Percentiles rank a stretch among this genome's conserved stretches.
These are phyloP conservation scores for Camponotus floridanus DNA, from an alignment of 1,140 invertebrate species.

Conservation along the genomic window DNA sequence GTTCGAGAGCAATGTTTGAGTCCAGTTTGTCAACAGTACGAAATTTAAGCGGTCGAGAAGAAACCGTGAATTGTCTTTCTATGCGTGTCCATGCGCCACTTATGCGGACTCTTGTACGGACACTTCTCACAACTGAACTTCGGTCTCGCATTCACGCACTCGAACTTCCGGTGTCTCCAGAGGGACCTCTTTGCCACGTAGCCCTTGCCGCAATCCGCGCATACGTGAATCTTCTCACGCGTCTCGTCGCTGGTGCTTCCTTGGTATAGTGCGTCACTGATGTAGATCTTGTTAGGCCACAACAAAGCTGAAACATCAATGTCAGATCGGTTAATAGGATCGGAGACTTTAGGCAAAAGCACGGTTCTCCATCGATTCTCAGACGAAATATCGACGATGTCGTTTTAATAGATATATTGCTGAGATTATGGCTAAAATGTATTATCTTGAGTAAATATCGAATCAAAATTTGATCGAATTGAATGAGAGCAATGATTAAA, in stretches of 20 bases:
- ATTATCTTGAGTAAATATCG: not conserved
- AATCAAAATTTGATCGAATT: not conserved
- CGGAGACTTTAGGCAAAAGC: not conserved
- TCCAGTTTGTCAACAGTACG: not conserved
- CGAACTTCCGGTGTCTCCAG: slow-evolving; percentile 84
- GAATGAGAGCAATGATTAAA: not conserved
- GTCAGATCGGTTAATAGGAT: slow-evolving; percentile 47
- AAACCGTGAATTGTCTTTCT: slow-evolving; percentile 76
- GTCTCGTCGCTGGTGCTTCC: not conserved
- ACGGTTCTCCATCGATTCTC: not conserved
- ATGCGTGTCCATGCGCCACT: slow-evolving; percentile 82
- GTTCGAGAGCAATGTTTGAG: not conserved
- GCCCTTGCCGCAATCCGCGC: slow-evolving; percentile 77
- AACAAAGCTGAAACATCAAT: slow-evolving; percentile 73
- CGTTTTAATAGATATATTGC: not conserved
- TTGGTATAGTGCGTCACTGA: not conserved
- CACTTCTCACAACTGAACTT: slow-evolving; percentile 85
- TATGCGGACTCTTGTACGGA: slow-evolving; percentile 83
- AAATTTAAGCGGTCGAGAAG: not conserved
- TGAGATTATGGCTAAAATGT: slow-evolving; percentile 3
- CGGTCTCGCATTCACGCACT: slow-evolving; percentile 82
- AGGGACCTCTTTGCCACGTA: slow-evolving; percentile 82
- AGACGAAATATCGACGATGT: slow-evolving; percentile 6
- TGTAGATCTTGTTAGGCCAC: not conserved
- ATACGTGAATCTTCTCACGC: slow-evolving; percentile 62